Evolutionary conservation across 2,797 vertebrate genomes (phyloP), one percentile per base, ranked within the genome.

Genomic region (Manis crassicaudata): DNA sequence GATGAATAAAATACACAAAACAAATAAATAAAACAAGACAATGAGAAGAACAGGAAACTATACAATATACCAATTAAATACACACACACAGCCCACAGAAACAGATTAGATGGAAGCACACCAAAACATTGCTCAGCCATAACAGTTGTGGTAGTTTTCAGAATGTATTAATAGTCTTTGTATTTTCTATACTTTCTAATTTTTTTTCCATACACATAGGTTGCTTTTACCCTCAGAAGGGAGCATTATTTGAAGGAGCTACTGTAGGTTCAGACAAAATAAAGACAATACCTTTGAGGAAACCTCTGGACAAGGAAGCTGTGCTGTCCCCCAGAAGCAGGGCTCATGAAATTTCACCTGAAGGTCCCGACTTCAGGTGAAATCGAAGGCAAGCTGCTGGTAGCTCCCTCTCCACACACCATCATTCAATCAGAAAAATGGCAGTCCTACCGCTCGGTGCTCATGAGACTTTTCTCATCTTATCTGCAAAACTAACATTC

Each of bases 101-200:
- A 90, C 88, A n/a, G 23, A 94, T 62, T n/a, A 56, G 50, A 73
- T 79, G 58, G 40, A 84, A 84, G 52, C 18, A 80, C 20, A 73
- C n/a, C 13, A 86, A 92, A 87, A 81, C 56, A 27, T 77, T 37
- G 11, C 58, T 92, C 56, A 68, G 68, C 72, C 63, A 13, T 72
- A 80, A 68, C 17, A 93, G 67, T 40, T 25, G 17, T 62, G 27
- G 35, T 3, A 0, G 56, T 73, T 70, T 80, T 65, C 63, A 83
- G 32, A 81, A 68, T 75, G 29, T 58, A 70, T 82, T 73, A 2
- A 46, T 73, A 58, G 80, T 72, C 75, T 75, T 89, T 79, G 40
- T 79, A 23, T 70, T 93, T 95, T 95, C 87, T 91, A 14, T 62
- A 58, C 72, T 86, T 86, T 40, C n/a, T 89, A 52, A 86, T 60